A percentile compares a stretch with the other conserved stretches of the same genome.
These are phyloP conservation scores for Aspidiotus rigidus DNA, from an alignment of 2,888 invertebrate genomes.

Conservation along the genomic window DNA sequence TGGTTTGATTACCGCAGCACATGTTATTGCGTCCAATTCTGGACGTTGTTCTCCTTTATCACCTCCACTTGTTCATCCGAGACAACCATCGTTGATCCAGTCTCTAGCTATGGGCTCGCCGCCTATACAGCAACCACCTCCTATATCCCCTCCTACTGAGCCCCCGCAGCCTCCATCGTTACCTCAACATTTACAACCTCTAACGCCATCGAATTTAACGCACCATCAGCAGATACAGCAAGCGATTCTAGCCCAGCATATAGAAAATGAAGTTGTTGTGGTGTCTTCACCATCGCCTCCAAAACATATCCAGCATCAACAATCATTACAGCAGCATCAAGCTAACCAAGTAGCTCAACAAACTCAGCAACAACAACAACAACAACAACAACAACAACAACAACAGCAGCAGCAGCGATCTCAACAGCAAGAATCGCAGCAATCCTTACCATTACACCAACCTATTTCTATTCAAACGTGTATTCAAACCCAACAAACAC, in stretches of 20 bases:
- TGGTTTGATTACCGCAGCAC: slow-evolving; percentile 35
- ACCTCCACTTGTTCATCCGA: slow-evolving; percentile 19
- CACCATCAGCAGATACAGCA: slow-evolving; percentile 35
- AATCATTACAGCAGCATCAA: slow-evolving; percentile 1
- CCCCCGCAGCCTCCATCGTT: slow-evolving; percentile 37
- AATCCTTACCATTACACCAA: slow-evolving; percentile 29
- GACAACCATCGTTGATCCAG: slow-evolving; percentile 29
- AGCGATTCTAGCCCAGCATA: slow-evolving; percentile 32
- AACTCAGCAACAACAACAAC: slow-evolving; percentile 43
- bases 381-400: slow-evolving; percentile 43
- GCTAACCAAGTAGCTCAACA: not conserved
- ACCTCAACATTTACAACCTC: slow-evolving; percentile 38
- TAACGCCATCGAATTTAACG: slow-evolving; percentile 44
- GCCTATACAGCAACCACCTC: slow-evolving; percentile 34
- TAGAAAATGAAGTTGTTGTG: slow-evolving; percentile 39
- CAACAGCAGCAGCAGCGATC: slow-evolving; percentile 43
- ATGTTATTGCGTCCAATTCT: slow-evolving; percentile 26
- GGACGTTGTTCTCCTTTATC: slow-evolving; percentile 23
- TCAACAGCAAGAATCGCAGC: slow-evolving; percentile 36
- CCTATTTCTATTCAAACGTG: slow-evolving; percentile 18
- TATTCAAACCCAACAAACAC: slow-evolving; percentile 35
- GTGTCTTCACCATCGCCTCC: slow-evolving; percentile 47
- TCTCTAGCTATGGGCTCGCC: slow-evolving; percentile 38
- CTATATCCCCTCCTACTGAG: slow-evolving; percentile 41
- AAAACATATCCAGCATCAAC: slow-evolving; percentile 24